Conservation (phyloP, 2,888 invertebrate genomes). For the Caenorhabditis virilis region DNA sequence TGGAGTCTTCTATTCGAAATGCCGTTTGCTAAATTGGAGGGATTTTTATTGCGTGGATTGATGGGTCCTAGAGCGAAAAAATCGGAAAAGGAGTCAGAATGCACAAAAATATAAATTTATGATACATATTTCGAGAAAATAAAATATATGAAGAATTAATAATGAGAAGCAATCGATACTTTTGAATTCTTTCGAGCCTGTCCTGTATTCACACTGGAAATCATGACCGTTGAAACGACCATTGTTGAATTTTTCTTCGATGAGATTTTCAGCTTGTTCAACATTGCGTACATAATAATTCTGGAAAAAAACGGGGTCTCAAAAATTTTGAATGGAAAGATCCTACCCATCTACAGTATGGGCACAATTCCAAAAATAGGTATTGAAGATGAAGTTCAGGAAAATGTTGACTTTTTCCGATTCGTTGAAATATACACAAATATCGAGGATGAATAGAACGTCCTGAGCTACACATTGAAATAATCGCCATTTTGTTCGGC, state of each 20-base stretch:
- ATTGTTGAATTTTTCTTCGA: neutral
- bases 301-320: neutral
- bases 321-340: neutral
- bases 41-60: conserved; percentile 1
- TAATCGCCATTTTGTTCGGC: neutral
- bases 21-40: conserved; percentile 17
- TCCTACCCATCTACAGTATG: neutral
- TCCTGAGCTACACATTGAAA: neutral
- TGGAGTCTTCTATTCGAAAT: conserved; percentile 26
- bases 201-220: too few relatives aligned
- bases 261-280: neutral
- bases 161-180: neutral
- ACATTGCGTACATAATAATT: neutral
- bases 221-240: too few relatives aligned
- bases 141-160: neutral
- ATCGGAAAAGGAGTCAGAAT: conserved; percentile 2
- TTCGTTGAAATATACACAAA: neutral
- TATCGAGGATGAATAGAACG: neutral
- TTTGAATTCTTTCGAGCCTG: neutral
- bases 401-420: neutral
- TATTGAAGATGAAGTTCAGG: neutral
- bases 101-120: conserved; percentile 6
- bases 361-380: neutral
- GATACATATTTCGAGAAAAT: neutral
- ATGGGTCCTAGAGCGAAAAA: conserved; percentile 1